A percentile compares a stretch with the other conserved stretches of the same genome.
These are phyloP conservation scores for Pipistrellus nathusii DNA, from an alignment of 2,797 vertebrate genomes.

Conservation along the genomic window DNA sequence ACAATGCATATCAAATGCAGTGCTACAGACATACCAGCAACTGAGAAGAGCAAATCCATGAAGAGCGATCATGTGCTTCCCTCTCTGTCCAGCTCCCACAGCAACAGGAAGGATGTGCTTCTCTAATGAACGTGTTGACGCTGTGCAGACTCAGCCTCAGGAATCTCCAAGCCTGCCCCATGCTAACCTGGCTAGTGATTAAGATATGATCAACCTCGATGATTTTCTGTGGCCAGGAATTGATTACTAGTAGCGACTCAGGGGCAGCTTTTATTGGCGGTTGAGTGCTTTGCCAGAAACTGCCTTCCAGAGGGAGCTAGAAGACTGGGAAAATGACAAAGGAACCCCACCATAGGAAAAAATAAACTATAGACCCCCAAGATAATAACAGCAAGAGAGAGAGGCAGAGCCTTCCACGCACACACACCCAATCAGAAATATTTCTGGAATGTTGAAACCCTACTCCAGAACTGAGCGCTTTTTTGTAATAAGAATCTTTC, in stretches of 20 bases:
- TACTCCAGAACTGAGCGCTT: slow-evolving; percentile 62
- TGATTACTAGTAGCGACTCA: background rate
- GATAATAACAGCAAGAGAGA: slow-evolving; percentile 41
- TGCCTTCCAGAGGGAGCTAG: background rate
- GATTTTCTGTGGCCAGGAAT: background rate
- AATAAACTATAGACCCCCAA: slow-evolving; percentile 42
- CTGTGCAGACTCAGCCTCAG: background rate
- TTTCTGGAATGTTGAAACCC: slow-evolving; percentile 60
- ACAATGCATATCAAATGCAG: background rate
- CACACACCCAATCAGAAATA: slow-evolving; percentile 49
- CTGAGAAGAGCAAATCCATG: background rate
- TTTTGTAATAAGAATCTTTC: slow-evolving; percentile 62
- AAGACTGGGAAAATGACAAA: slow-evolving; percentile 16
- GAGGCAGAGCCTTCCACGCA: slow-evolving; percentile 25
- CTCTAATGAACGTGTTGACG: background rate
- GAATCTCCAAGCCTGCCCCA: background rate
- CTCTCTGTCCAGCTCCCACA: background rate
- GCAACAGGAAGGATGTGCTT: background rate
- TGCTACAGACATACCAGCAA: background rate
- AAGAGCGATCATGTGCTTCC: background rate
- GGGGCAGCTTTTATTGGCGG: background rate
- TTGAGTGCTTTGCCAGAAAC: background rate
- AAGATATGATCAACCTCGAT: background rate
- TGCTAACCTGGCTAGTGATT: background rate
- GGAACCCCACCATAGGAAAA: background rate